Evolutionary conservation across 1,140 invertebrate genomes (phyloP).

Genomic region (Patella vulgata): DNA sequence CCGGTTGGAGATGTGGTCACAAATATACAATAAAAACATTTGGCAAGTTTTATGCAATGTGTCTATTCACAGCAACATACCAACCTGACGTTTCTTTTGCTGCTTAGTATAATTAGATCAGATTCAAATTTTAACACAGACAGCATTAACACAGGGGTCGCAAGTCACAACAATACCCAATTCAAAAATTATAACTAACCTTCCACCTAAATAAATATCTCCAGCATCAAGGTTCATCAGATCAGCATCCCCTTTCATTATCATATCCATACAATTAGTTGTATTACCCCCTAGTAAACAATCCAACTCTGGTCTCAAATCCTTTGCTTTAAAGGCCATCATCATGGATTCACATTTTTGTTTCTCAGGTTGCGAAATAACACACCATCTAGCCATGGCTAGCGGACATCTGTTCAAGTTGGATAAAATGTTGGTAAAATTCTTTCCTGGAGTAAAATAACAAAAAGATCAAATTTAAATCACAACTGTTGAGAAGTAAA

Average conservation of each 20-base stretch:
- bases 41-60: too few species aligned
- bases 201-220: constrained; percentile 65
- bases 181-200: too few species aligned
- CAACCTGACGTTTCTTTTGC: too few species aligned
- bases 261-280: constrained; percentile 87
- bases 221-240: constrained; percentile 65
- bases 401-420: constrained; percentile 60
- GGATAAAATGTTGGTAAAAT: constrained; percentile 45
- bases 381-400: constrained; percentile 72
- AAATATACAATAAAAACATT: too few species aligned
- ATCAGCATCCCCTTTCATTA: constrained; percentile 75
- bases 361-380: constrained; percentile 89
- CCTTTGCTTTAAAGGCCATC: constrained; percentile 83
- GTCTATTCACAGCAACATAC: too few species aligned
- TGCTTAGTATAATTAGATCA: too few species aligned
- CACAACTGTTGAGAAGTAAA: too few species aligned
- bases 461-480: not conserved
- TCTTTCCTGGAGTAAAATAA: constrained; percentile 41
- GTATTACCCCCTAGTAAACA: constrained; percentile 88
- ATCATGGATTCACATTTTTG: constrained; percentile 95
- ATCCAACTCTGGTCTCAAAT: constrained; percentile 83
- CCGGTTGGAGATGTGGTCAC: too few species aligned
- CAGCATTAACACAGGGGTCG: too few species aligned
- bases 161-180: too few species aligned
- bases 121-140: too few species aligned